These are phyloP conservation scores for Miniopterus natalensis DNA, from an alignment of 2,113 vertebrate species.

Conservation along the genomic window DNA sequence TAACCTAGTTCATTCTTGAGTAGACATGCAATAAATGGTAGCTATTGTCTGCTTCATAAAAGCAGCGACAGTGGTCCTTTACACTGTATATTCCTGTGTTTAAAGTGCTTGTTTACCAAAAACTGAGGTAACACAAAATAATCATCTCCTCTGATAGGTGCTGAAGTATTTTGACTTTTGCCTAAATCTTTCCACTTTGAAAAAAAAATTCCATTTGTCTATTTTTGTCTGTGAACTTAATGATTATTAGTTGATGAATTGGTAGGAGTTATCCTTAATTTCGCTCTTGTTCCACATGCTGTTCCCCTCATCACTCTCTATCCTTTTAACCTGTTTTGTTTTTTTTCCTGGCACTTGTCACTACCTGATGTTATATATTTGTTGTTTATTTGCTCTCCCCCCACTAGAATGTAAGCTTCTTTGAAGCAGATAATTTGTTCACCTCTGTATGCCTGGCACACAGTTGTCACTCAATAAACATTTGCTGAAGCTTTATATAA, in stretches of 20 bases:
- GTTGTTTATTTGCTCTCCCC: not conserved
- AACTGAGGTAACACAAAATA: not conserved
- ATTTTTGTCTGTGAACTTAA: slow-evolving; percentile 17
- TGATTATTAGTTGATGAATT: slow-evolving; percentile 33
- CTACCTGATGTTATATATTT: not conserved
- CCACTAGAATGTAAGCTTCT: not conserved
- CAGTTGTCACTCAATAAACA: not conserved
- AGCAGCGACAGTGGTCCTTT: not conserved
- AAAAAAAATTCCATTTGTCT: not conserved
- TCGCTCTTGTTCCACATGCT: not conserved
- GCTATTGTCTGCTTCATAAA: slow-evolving; percentile 49
- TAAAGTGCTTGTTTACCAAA: slow-evolving; percentile 9
- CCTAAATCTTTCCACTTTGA: slow-evolving; percentile 28
- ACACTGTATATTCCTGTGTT: not conserved
- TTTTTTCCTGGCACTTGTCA: not conserved
- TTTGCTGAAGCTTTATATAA: slow-evolving; percentile 14
- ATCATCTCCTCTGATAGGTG: not conserved
- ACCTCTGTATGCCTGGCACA: not conserved
- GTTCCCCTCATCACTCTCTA: not conserved
- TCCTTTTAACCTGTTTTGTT: not conserved
- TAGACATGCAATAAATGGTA: not conserved
- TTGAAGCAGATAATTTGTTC: not conserved
- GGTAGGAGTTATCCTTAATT: not conserved
- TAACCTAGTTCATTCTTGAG: slow-evolving; percentile 11
- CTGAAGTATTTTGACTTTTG: slow-evolving; percentile 1